phyloP scores from a whole-genome alignment of 2,888 invertebrate genomes.

The Labia minor region DNA sequence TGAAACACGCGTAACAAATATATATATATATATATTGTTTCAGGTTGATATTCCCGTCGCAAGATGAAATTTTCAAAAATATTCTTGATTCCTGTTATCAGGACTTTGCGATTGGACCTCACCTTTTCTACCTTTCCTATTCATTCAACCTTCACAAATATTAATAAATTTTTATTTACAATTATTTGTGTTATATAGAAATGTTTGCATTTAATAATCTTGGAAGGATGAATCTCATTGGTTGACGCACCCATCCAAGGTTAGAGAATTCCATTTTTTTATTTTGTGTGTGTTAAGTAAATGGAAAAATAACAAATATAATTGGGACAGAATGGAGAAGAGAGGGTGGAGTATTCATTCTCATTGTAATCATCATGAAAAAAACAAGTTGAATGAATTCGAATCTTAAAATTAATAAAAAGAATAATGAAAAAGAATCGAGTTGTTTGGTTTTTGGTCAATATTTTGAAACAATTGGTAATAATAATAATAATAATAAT shows the following conservation, averaged over 20 bases:
- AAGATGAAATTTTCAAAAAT: not conserved
- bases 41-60: not conserved
- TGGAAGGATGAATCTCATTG: not conserved
- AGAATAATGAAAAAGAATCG: no score
- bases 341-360: no score
- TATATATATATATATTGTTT: no score
- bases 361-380: no score
- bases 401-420: no score
- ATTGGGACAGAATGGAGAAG: no score
- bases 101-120: conserved; percentile 1
- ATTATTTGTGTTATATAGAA: not conserved
- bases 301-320: not conserved
- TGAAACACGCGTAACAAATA: not conserved
- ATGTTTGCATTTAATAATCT: conserved; percentile 1
- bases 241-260: not conserved
- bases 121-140: not conserved
- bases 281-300: not conserved
- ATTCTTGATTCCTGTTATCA: not conserved
- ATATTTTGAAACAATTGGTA: no score
- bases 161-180: conserved; percentile 4
- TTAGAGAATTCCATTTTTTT: not conserved
- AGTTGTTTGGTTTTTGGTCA: no score
- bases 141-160: not conserved
- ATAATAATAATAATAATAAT: no score
- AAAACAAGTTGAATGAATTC: no score